Base-by-base conservation (phyloP, 2,797 vertebrate genomes). In the Aulostomus chinensis region DNA sequence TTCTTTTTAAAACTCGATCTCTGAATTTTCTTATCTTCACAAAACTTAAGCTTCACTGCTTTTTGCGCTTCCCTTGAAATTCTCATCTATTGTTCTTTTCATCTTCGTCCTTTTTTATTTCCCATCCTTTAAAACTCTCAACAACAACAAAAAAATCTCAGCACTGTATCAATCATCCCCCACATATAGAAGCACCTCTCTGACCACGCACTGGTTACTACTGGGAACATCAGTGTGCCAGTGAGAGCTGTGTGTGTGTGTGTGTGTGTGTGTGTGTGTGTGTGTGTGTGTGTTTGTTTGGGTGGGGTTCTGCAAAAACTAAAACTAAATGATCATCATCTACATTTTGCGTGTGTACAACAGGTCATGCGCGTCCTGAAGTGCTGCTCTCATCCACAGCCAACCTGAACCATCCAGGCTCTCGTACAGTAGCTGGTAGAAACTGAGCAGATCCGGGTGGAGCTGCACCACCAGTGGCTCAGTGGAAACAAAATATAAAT, bases 151-250 rank as follows among this genome's bases (percentile, higher is more conserved):
- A n/a, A n/a, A n/a, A n/a, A n/a, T n/a, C n/a, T n/a, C n/a, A n/a
- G n/a, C n/a, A n/a, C n/a, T n/a, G n/a, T 28, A 7, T 28, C 9
- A 9, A 28, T 28, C 26, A 4, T 28, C 26, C 26, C 2, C 26
- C 3, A 28, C 9, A 9, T 9, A 28, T 11, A 28, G 26, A 4
- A 28, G 8, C 26, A 28, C 10, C 9, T 28, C 26, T 9, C 26
- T 28, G 26, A 9, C 24, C 24, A 6, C 24, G 6, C 24, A 5
- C 15, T 32, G 22, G 35, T 66, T 54, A 55, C 46, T 51, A 45
- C n/a, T n/a, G n/a, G 25, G 45, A 53, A 30, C 33, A 13, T 21
- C 17, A 43, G 32, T 48, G 41, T 52, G 39, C 42, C 53, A 37
- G 16, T 7, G 30, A 52, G 18, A 28, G 30, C 48, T 42, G 40